phyloP scores from a whole-genome alignment of 2,797 vertebrate genomes.

The Natrix natrix region DNA sequence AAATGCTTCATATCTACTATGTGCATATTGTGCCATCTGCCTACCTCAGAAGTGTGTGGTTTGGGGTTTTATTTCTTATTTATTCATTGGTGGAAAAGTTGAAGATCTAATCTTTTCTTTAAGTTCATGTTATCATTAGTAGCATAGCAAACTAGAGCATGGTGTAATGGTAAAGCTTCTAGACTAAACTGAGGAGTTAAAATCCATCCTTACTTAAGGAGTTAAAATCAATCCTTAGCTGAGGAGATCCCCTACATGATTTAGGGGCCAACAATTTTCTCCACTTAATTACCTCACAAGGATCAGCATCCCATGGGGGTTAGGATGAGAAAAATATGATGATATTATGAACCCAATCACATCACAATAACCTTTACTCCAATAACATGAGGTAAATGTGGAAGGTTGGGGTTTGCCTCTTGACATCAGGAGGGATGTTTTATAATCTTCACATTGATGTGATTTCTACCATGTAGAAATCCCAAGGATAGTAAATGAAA shows the following conservation, averaged over 20 bases:
- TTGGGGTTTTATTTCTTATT: not conserved
- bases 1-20: not conserved
- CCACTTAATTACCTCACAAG: not conserved
- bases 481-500: not conserved
- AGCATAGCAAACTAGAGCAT: not conserved
- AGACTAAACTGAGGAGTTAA: not conserved
- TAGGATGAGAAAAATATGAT: not conserved
- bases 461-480: not conserved
- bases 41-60: not conserved
- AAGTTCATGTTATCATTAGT: not conserved
- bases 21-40: not conserved
- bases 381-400: not conserved
- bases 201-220: not conserved
- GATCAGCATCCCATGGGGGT: not conserved
- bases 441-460: not conserved
- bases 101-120: not conserved
- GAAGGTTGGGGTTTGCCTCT: not conserved
- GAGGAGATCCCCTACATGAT: not conserved
- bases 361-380: not conserved
- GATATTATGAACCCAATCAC: not conserved
- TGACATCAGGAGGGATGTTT: not conserved
- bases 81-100: not conserved
- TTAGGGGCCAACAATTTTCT: not conserved
- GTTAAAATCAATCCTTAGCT: not conserved
- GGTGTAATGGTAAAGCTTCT: not conserved